Evolutionary conservation across 1,140 invertebrate species (phyloP).

Genomic region (Platyscapa corneri): DNA sequence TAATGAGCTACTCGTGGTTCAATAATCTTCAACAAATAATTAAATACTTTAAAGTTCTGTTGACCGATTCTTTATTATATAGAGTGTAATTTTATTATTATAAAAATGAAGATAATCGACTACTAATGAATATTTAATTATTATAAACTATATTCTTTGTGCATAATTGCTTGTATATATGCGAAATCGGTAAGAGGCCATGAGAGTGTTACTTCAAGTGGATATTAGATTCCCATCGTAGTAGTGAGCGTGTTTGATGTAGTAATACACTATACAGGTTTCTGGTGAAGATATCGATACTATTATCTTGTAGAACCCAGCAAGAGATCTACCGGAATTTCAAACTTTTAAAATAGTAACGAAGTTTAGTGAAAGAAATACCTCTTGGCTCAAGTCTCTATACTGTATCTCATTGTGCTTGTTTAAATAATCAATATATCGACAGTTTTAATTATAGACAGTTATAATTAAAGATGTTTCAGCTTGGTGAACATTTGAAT

Average conservation of each 20-base stretch:
- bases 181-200: neutral
- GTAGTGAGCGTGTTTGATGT: neutral
- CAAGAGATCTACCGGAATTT: conserved; percentile 24
- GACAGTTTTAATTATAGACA: too few relatives aligned
- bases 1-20: too few relatives aligned
- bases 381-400: conserved; percentile 22
- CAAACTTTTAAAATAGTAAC: conserved; percentile 42
- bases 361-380: conserved; percentile 3
- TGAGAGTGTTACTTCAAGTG: neutral
- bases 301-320: conserved; percentile 42
- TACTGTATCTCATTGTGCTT: neutral
- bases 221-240: neutral
- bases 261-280: neutral
- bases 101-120: too few relatives aligned
- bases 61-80: too few relatives aligned
- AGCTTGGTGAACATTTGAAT: neutral
- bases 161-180: neutral
- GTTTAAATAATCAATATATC: conserved; percentile 24
- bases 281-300: conserved; percentile 48
- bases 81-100: too few relatives aligned
- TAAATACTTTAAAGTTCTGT: too few relatives aligned
- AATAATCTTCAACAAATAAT: too few relatives aligned
- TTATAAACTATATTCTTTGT: neutral
- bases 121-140: neutral
- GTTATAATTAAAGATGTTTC: conserved; percentile 35